Evolutionary conservation across 2,797 vertebrate species (phyloP), one percentile per base, ranked within the genome.

Genomic region (Chiroxiphia lanceolata): DNA sequence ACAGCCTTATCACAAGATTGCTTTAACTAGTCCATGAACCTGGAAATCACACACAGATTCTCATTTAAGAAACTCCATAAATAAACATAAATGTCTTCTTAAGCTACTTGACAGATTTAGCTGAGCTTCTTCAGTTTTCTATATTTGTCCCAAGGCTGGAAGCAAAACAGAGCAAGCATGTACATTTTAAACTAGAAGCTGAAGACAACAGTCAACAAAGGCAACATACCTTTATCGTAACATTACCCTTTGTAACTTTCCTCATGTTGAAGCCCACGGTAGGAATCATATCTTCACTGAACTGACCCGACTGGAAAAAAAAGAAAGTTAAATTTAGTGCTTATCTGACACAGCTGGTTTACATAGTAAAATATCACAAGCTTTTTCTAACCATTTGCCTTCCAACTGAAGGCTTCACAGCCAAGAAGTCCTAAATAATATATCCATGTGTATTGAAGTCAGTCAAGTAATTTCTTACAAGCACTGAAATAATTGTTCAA

Each of bases 211-310:
- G 54, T 22, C 50, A 64, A 29, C 42, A 65, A 31, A 4, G 18
- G 63, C 14, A 19, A 96, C 97, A 0, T 97, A 99, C 99, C 99
- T 99, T 99, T 98, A 99, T 99, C 77, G 99, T 99, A 96, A 99
- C 99, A 4, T 99, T 99, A 96, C 99, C 99, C 98, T 99, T 99
- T 3, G 99, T 99, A 92, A 99, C 99, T 95, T 99, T 99, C 68
- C 99, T 98, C 99, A 99, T 99, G 98, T 99, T 99, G 98, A 99
- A 99, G 68, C 99, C 99, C 47, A 99, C 99, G 13, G 99, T 99
- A 79, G 99, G 99, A 90, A 99, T 99, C 99, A 99, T 99, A 96
- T 99, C 99, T 98, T 99, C 99, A 90, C 98, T 99, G 98, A 99
- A 99, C 65, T 99, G 99, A 89, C 99, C 99, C 48, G 99, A 99